Conservation (phyloP, 2,888 invertebrate genomes). For the Tinea trinotella region DNA sequence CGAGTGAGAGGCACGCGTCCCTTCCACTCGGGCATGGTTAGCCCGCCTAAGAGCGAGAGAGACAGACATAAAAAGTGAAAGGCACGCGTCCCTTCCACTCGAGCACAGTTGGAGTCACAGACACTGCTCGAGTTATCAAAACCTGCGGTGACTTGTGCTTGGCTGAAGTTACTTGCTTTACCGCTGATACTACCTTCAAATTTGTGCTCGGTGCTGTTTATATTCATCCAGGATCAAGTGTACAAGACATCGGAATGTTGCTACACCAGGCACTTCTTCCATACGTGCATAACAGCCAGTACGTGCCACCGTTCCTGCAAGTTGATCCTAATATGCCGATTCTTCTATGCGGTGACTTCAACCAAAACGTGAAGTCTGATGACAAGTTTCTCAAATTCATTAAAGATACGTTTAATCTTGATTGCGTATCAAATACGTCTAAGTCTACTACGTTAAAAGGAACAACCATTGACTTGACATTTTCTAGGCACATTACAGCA, state of each 20-base stretch:
- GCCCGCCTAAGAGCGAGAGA: no score
- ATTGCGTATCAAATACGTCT: constrained; percentile 26
- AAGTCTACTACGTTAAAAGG: constrained; percentile 26
- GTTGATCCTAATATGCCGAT: constrained; percentile 25
- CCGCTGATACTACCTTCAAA: constrained; percentile 26
- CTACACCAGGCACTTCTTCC: constrained; percentile 26
- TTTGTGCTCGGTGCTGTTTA: constrained; percentile 26
- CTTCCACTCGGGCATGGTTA: no score
- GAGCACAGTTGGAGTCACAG: constrained; percentile 23
- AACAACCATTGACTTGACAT: constrained; percentile 28
- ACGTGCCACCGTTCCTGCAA: constrained; percentile 23
- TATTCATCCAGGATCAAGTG: constrained; percentile 27
- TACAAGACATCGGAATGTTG: constrained; percentile 24
- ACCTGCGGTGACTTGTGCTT: constrained; percentile 24
- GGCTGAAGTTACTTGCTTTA: constrained; percentile 27
- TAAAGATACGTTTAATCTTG: constrained; percentile 27
- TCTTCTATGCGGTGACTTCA: constrained; percentile 27
- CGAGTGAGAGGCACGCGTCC: no score
- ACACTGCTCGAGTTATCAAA: constrained; percentile 20
- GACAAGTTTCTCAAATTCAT: constrained; percentile 27
- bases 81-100: no score
- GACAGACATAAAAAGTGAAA: no score
- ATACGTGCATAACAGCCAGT: constrained; percentile 25
- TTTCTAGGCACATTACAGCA: constrained; percentile 28
- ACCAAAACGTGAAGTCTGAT: constrained; percentile 26